Evolutionary conservation across 2,797 vertebrate genomes (phyloP), one percentile per base, ranked within the genome.

Genomic region (Propithecus perrieri): DNA sequence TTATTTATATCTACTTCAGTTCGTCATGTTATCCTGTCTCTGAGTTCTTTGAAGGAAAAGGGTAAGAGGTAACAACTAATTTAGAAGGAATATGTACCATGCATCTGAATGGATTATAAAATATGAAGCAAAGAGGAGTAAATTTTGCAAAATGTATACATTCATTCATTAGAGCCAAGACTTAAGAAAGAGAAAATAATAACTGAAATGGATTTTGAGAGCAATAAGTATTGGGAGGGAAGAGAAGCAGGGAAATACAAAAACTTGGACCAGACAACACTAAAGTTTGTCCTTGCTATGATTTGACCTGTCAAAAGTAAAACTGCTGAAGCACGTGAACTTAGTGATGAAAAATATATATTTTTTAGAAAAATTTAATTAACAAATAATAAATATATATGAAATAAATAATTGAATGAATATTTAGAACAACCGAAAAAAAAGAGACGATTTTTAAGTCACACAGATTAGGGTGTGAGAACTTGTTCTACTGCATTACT

Each of bases 241-340:
- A 84, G 35, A 63, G 63, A 74, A 90, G 30, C 24, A 67, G 26
- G 17, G 65, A 89, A 69, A 55, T 59, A 69, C 43, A 63, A 46
- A 89, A 63, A 75, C n/a, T 75, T 80, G 24, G 22, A 87, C 7
- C 30, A 79, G 15, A 85, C 38, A 72, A 12, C 26, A 69, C 10
- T 9, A 55, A 74, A 59, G 14, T 91, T 91, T 50, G 17, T 48
- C 33, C 22, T 91, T 84, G 28, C n/a, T 67, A 75, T 41, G 55
- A 59, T 61, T 90, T 94, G 41, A 67, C 35, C 30, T 88, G 41
- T 79, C 20, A 89, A 59, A 80, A 89, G 94, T 81, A 69, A 85
- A 67, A 69, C 2, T 94, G 28, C 2, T 59, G 11, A 89, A 46
- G 10, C 30, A 80, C 4, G 61, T 15, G 57, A 41, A 69, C 33